Evolutionary conservation across 2,113 vertebrate genomes (phyloP).

Genomic region (Cyprinus carpio): DNA sequence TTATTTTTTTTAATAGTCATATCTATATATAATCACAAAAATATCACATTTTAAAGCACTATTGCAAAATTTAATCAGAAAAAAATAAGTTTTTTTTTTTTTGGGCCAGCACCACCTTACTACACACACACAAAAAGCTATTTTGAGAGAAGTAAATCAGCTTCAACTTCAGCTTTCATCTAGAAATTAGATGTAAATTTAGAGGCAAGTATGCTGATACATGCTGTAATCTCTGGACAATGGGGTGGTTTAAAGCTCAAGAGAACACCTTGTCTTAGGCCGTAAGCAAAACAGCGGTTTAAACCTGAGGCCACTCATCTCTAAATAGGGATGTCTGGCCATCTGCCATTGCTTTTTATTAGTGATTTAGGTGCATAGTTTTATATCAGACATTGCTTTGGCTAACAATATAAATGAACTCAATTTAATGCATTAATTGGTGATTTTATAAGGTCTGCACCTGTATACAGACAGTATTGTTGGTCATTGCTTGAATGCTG

Average conservation of each 20-base stretch:
- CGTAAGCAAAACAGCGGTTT: constrained; percentile 53
- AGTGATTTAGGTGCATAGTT: neutral
- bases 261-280: constrained; percentile 27
- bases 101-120: neutral
- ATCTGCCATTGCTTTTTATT: constrained; percentile 60
- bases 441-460: neutral
- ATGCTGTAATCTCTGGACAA: constrained; percentile 4
- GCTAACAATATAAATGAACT: neutral
- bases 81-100: neutral
- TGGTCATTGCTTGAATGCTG: constrained; percentile 9
- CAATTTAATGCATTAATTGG: neutral
- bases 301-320: constrained; percentile 60
- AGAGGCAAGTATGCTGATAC: neutral
- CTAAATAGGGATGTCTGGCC: constrained; percentile 65
- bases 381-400: neutral
- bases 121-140: neutral
- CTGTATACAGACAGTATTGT: neutral
- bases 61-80: neutral
- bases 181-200: neutral
- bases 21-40: too few species aligned
- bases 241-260: constrained; percentile 38
- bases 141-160: neutral
- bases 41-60: neutral
- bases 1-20: too few species aligned
- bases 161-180: neutral